phyloP scores from a whole-genome alignment of 2,797 vertebrate genomes.

The Crenuchus spilurus region DNA sequence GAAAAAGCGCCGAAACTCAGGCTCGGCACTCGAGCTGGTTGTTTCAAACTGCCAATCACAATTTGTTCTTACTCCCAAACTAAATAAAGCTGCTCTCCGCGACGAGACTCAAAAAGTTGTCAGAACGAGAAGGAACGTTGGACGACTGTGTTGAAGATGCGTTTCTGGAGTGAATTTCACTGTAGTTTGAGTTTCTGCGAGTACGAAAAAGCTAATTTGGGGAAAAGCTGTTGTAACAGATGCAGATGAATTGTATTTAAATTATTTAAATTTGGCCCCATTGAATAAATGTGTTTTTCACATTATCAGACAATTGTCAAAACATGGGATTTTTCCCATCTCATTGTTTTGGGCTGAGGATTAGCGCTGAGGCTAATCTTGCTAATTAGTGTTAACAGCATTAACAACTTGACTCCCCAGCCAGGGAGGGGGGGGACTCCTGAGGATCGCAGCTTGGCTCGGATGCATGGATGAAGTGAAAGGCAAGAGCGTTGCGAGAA shows the following conservation, averaged over 20 bases:
- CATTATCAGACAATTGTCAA: constrained; percentile 42
- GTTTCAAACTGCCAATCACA: constrained; percentile 34
- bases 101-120: neutral
- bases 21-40: neutral
- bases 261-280: neutral
- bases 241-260: neutral
- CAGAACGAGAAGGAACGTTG: neutral
- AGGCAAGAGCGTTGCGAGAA: constrained; percentile 19
- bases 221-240: too few relatives aligned
- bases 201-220: neutral
- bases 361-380: constrained; percentile 61
- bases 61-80: constrained; percentile 7
- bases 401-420: constrained; percentile 48
- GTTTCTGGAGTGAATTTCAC: neutral
- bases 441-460: constrained; percentile 12
- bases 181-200: too few relatives aligned
- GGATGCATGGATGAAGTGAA: too few relatives aligned
- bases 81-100: constrained; percentile 7
- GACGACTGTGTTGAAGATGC: neutral
- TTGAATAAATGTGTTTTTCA: constrained; percentile 5
- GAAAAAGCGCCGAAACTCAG: constrained; percentile 15
- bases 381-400: constrained; percentile 60
- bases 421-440: constrained; percentile 35
- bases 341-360: constrained; percentile 52
- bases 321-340: constrained; percentile 47